Evolutionary conservation across 1,140 invertebrate genomes (phyloP), one percentile per base, ranked within the genome.

Genomic region (Drosophila seguyi): DNA sequence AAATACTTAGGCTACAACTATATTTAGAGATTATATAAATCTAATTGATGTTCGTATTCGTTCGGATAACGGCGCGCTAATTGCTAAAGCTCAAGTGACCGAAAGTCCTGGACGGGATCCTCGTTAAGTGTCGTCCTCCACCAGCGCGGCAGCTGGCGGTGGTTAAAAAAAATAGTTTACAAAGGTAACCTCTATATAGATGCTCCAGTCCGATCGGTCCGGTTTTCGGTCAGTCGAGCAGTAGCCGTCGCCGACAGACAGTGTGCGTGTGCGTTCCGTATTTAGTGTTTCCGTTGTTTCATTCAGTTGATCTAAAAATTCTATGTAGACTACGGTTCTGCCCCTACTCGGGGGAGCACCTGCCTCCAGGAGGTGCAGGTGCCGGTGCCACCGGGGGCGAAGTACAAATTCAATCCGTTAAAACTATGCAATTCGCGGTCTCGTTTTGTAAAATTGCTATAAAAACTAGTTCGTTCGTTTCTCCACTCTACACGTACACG

Each of bases 221-320:
- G 56, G 34, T 67, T 85, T 92, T 92, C 91, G 88, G 79, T 91
- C 90, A 90, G 91, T 92, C 91, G 91, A 92, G 91, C 91, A 92
- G 75, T 90, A 91, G 88, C 77, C 55, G 71, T 81, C 68, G 71
- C 81, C 81, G 74, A 79, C 63, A 73, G 57, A 79, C 60, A 73
- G 48, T 68, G 38, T 55, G n/a, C n/a, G 55, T 90, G 67, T 53
- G 50, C 50, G 74, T 85, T 75, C 65, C 75, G 75, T 75, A 71
- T 74, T 85, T 63, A 79, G 79, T 86, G 75, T 79, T 71, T 73
- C 66, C 45, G 53, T 73, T 73, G 52, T 90, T 65, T 85, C 61
- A 72, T 65, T 85, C 61, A 72, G 84, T 88, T 84, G 76, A 88
- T 79, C 76, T 84, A 80, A 80, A 88, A 86, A 86, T 83, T 67